Percentiles rank a stretch among this genome's conserved stretches.
Conservation (phyloP, 1,140 invertebrate species). For the Drosophila eugracilis region DNA sequence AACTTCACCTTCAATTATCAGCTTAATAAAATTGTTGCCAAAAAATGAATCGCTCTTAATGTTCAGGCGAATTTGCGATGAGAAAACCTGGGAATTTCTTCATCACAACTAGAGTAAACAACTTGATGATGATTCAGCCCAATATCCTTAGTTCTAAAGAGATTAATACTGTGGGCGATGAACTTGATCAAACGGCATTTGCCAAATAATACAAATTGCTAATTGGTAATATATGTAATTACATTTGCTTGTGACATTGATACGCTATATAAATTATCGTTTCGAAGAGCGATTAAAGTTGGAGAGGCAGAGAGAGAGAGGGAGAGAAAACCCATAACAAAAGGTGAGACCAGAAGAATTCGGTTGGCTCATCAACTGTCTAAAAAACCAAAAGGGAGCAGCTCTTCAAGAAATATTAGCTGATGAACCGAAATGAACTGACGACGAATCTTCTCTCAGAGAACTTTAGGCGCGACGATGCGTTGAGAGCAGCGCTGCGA, state of each 20-base stretch:
- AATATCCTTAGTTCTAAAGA: neutral
- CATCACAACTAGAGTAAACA: constrained; percentile 22
- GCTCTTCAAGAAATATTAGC: constrained; percentile 29
- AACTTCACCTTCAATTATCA: constrained; percentile 53
- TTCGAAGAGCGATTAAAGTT: constrained; percentile 36
- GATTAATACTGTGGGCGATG: constrained; percentile 24
- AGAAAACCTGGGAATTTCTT: constrained; percentile 46
- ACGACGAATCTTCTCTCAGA: constrained; percentile 47
- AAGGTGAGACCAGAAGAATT: constrained; percentile 33
- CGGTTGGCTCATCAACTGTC: constrained; percentile 47
- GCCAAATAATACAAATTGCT: constrained; percentile 60
- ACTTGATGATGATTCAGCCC: neutral
- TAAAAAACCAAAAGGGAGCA: constrained; percentile 61
- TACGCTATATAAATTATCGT: constrained; percentile 38
- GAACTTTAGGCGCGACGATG: constrained; percentile 55
- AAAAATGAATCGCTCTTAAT: constrained; percentile 38
- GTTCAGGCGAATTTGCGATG: constrained; percentile 50
- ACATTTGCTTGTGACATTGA: constrained; percentile 53
- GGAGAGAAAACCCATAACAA: constrained; percentile 25
- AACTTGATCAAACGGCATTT: constrained; percentile 16
- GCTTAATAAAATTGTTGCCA: constrained; percentile 23
- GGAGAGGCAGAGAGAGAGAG: constrained; percentile 48
- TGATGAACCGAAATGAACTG: constrained; percentile 59
- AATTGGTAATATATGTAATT: constrained; percentile 74
- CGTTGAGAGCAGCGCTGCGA: constrained; percentile 40